These are phyloP conservation scores for Mycteria americana DNA, from an alignment of 2,797 vertebrate species.

Conservation along the genomic window DNA sequence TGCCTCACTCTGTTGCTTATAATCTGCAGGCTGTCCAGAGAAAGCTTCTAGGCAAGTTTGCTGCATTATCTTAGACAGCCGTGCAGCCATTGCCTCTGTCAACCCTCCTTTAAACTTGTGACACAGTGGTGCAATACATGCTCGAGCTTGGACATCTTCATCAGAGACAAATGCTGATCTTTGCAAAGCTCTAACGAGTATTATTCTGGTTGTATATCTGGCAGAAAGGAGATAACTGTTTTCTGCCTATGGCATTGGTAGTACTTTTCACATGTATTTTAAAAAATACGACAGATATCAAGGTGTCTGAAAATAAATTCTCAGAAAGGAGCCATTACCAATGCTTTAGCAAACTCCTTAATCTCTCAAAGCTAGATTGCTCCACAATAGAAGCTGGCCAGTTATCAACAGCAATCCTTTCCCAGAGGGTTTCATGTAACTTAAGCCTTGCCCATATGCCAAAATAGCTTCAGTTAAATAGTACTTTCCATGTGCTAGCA, in stretches of 20 bases:
- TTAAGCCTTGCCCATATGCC: neutral
- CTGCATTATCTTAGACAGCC: neutral
- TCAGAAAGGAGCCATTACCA: neutral
- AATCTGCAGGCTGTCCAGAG: neutral
- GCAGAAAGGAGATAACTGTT: conserved; percentile 13
- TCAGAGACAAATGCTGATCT: neutral
- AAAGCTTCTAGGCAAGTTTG: neutral
- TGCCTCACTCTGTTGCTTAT: neutral
- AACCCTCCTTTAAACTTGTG: neutral
- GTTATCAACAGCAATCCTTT: neutral
- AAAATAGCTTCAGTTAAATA: neutral
- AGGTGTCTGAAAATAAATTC: conserved; percentile 23
- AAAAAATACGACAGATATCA: conserved; percentile 4
- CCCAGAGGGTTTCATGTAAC: neutral
- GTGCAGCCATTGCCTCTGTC: neutral
- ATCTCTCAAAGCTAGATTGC: neutral
- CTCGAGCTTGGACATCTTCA: neutral
- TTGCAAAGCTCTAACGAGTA: neutral
- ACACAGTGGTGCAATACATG: neutral
- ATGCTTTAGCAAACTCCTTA: neutral
- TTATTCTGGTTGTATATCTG: neutral
- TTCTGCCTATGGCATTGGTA: neutral
- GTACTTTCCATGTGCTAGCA: neutral
- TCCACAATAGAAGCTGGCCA: neutral
- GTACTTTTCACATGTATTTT: neutral